These are phyloP conservation scores for Anodontia alba DNA, from an alignment of 2,888 invertebrate genomes.

Conservation along the genomic window DNA sequence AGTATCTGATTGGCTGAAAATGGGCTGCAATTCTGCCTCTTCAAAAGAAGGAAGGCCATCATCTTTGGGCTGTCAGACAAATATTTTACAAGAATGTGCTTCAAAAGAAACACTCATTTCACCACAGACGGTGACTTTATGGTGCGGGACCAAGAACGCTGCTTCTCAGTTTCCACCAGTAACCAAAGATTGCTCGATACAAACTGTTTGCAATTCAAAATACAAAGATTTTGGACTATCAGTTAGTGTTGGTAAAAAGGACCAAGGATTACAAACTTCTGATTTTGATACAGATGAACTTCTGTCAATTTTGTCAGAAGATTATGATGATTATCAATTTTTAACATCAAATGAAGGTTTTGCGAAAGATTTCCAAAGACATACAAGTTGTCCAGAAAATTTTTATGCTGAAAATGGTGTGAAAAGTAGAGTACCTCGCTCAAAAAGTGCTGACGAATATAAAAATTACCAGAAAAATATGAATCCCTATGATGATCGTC, in stretches of 20 bases:
- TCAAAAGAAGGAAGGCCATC: slow-evolving; percentile 50
- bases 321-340: slow-evolving; percentile 57
- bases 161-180: slow-evolving; percentile 80
- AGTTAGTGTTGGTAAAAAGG: slow-evolving; percentile 33
- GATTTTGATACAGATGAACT: slow-evolving; percentile 62
- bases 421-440: slow-evolving; percentile 56
- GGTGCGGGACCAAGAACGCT: slow-evolving; percentile 80
- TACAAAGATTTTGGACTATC: slow-evolving; percentile 24
- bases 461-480: slow-evolving; percentile 19
- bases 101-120: slow-evolving; percentile 72
- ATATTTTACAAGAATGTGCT: slow-evolving; percentile 45
- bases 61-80: slow-evolving; percentile 64
- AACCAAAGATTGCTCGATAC: slow-evolving; percentile 78
- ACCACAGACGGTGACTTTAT: slow-evolving; percentile 77
- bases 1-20: slow-evolving; percentile 67
- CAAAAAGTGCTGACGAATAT: slow-evolving; percentile 65
- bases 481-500: background rate
- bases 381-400: slow-evolving; percentile 50
- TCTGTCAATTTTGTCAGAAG: slow-evolving; percentile 64
- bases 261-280: slow-evolving; percentile 58
- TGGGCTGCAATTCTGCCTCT: slow-evolving; percentile 57
- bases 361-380: slow-evolving; percentile 40
- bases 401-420: slow-evolving; percentile 32
- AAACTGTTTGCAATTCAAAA: slow-evolving; percentile 64
- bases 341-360: slow-evolving; percentile 57